A percentile compares a stretch with the other conserved stretches of the same genome.
phyloP scores from a whole-genome alignment of 92 coral and sea anemone species.

The Siderastrea siderea region DNA sequence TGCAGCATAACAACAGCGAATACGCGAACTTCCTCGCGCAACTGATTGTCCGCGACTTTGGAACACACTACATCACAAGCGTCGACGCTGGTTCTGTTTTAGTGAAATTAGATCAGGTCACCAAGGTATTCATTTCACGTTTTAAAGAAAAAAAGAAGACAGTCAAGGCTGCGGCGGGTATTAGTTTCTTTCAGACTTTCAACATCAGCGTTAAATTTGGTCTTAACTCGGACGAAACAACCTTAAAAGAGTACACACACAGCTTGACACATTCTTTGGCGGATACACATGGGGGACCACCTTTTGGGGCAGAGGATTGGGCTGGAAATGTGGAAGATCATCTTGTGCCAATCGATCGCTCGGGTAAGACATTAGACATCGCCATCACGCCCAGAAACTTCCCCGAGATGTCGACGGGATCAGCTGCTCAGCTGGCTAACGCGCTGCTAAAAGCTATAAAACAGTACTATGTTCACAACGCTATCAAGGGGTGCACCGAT shows the following conservation, averaged over 20 bases:
- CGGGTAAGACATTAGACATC: constrained; percentile 84
- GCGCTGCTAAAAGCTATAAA: constrained; percentile 75
- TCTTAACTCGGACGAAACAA: too few species aligned
- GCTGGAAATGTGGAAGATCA: too few species aligned
- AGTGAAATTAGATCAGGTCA: constrained; percentile 85
- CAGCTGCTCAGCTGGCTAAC: constrained; percentile 58
- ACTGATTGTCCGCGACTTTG: constrained; percentile 90
- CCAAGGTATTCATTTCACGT: constrained; percentile 46
- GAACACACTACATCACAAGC: constrained; percentile 90
- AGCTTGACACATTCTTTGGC: too few species aligned
- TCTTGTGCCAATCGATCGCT: background rate
- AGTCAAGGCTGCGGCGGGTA: too few species aligned
- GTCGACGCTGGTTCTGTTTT: constrained; percentile 90
- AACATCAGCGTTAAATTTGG: too few species aligned
- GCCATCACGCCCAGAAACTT: constrained; percentile 75
- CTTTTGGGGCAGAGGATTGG: too few species aligned
- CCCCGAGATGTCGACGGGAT: constrained; percentile 81
- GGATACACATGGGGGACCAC: background rate
- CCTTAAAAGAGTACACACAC: too few species aligned
- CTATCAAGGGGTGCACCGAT: constrained; percentile 87
- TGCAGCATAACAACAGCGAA: constrained; percentile 88
- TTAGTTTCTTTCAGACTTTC: too few species aligned
- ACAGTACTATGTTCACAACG: constrained; percentile 84
- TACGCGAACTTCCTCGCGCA: constrained; percentile 85
- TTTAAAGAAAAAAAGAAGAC: background rate